Percentiles rank a stretch among this genome's conserved stretches.
Evolutionary conservation across 1,140 invertebrate genomes (phyloP).

Genomic region (Melanaphis sacchari): DNA sequence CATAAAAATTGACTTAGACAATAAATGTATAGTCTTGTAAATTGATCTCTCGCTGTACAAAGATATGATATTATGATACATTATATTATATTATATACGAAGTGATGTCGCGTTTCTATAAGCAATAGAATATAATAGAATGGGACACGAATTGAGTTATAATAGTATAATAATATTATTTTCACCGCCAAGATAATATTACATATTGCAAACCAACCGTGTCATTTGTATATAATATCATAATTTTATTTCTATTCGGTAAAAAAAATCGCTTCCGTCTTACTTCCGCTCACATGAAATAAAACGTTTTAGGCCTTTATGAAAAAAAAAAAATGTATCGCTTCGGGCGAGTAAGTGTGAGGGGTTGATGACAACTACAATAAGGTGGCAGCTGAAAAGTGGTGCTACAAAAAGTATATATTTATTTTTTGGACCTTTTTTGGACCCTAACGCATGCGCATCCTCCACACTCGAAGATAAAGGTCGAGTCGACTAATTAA

Average conservation of each 20-base stretch:
- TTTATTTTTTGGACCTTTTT: constrained; percentile 4
- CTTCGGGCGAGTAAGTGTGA: background rate
- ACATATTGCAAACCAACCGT: background rate
- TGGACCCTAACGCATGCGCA: background rate
- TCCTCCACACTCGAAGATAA: background rate
- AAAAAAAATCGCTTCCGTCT: background rate
- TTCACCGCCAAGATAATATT: background rate
- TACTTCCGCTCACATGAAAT: background rate
- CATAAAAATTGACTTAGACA: background rate
- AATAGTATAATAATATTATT: background rate
- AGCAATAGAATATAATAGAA: background rate
- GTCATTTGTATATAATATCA: background rate
- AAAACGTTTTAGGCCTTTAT: background rate
- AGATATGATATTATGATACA: background rate
- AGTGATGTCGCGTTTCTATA: background rate
- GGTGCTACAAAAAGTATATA: background rate
- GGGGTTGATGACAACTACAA: background rate
- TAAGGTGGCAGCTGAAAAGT: background rate
- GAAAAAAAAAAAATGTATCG: background rate
- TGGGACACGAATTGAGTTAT: background rate
- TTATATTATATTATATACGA: background rate
- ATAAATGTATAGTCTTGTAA: background rate
- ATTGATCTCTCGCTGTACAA: background rate
- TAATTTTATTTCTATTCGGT: background rate
- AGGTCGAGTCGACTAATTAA: background rate